Evolutionary conservation across 1,140 invertebrate genomes (phyloP).

Genomic region (Pachypeltis micranthus): DNA sequence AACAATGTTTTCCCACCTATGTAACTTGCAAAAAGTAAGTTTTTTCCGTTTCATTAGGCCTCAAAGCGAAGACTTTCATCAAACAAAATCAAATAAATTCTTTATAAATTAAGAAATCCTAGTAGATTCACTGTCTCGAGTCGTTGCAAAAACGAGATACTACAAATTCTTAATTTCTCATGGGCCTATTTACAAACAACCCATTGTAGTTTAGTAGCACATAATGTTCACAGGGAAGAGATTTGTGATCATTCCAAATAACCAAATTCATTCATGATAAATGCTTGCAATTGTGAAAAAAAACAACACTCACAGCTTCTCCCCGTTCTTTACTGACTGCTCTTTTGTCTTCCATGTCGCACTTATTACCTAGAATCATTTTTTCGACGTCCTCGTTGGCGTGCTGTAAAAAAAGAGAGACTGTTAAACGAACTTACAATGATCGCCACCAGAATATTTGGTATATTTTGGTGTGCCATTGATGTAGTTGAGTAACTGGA

Average conservation of each 20-base stretch:
- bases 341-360: slow-evolving; percentile 96
- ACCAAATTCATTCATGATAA: background rate
- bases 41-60: too few species aligned
- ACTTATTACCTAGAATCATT: slow-evolving; percentile 99
- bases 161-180: background rate
- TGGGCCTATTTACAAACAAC: background rate
- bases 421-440: too few species aligned
- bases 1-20: too few species aligned
- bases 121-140: too few species aligned
- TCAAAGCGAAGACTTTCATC: too few species aligned
- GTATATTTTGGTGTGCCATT: too few species aligned
- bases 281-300: background rate
- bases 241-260: background rate
- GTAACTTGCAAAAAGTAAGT: too few species aligned
- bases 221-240: too few species aligned
- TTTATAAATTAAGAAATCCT: too few species aligned
- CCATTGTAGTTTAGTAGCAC: background rate
- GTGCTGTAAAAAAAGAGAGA: slow-evolving; percentile 61
- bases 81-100: too few species aligned
- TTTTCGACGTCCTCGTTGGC: slow-evolving; percentile 99
- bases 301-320: slow-evolving; percentile 54
- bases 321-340: slow-evolving; percentile 81
- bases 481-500: too few species aligned
- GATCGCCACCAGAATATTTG: too few species aligned
- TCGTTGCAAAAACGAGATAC: background rate